Conservation (phyloP, 1,140 invertebrate genomes). For the Triops longicaudatus region DNA sequence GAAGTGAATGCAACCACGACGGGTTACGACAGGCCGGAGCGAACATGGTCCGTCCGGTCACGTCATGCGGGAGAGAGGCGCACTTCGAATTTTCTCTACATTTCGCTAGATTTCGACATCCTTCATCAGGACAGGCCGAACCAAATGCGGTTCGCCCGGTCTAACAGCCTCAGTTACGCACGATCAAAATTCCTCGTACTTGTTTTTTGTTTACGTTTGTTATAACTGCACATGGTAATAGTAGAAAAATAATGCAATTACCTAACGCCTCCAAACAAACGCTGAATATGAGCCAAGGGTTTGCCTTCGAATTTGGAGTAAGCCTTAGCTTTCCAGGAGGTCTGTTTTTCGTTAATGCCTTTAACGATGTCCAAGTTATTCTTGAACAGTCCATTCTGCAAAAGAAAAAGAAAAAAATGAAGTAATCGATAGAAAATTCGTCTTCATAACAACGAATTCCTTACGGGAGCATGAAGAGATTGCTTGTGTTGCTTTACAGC, state of each 20-base stretch:
- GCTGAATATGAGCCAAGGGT: conserved; percentile 38
- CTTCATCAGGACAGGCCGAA: too few relatives aligned
- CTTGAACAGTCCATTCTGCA: conserved; percentile 18
- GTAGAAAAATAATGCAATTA: conserved; percentile 27
- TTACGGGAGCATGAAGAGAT: conserved; percentile 6
- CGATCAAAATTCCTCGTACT: too few relatives aligned
- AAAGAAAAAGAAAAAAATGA: background rate
- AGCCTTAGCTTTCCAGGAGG: conserved; percentile 41
- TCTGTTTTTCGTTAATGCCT: conserved; percentile 42
- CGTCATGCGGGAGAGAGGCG: too few relatives aligned
- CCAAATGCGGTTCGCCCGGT: too few relatives aligned
- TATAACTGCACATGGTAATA: background rate
- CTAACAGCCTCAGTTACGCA: too few relatives aligned
- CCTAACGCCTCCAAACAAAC: conserved; percentile 38
- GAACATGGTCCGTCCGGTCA: too few relatives aligned
- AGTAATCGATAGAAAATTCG: background rate
- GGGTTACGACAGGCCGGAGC: too few relatives aligned
- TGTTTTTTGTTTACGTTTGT: background rate
- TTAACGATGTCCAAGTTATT: conserved; percentile 36
- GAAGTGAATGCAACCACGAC: too few relatives aligned
- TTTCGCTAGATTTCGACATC: too few relatives aligned
- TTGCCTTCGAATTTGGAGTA: conserved; percentile 40
- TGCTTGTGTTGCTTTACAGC: conserved; percentile 28
- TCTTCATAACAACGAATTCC: conserved; percentile 36
- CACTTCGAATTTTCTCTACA: too few relatives aligned